Percentiles rank a stretch among this genome's conserved stretches.
Evolutionary conservation across 2,888 invertebrate genomes (phyloP).

Genomic region (Bruchidius siliquastri): DNA sequence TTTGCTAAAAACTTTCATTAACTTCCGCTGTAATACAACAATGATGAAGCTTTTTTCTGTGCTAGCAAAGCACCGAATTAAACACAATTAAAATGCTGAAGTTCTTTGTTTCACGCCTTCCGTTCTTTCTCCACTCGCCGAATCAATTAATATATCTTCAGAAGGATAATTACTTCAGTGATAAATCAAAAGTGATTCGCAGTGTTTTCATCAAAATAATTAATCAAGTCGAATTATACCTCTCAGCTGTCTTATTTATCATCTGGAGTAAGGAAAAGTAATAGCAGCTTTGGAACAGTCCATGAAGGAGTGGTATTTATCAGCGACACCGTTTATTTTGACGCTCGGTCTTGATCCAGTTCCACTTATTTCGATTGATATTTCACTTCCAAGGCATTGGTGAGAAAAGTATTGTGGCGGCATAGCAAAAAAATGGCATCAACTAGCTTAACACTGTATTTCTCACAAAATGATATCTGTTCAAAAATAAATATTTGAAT

Average conservation of each 20-base stretch:
- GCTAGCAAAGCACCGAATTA: not conserved
- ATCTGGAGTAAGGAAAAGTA: not conserved
- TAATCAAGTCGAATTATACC: not conserved
- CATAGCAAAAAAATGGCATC: too few species aligned
- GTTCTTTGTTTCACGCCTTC: not conserved
- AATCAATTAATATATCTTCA: not conserved
- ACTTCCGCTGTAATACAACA: not conserved
- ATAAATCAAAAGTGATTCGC: not conserved
- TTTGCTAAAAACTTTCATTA: not conserved
- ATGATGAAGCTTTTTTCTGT: not conserved
- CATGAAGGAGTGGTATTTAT: not conserved
- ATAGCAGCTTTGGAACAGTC: not conserved
- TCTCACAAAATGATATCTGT: too few species aligned
- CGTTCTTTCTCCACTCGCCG: not conserved
- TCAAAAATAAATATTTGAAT: too few species aligned
- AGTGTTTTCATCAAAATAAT: not conserved
- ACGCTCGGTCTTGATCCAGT: not conserved
- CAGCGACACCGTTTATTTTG: not conserved
- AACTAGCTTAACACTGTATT: too few species aligned
- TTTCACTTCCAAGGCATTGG: too few species aligned
- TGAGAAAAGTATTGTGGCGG: too few species aligned
- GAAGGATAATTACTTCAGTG: not conserved
- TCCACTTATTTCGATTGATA: not conserved
- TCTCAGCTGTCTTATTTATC: not conserved
- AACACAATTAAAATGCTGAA: not conserved